Base-by-base conservation (phyloP, 2,797 vertebrate species). In the Borostomias antarcticus region DNA sequence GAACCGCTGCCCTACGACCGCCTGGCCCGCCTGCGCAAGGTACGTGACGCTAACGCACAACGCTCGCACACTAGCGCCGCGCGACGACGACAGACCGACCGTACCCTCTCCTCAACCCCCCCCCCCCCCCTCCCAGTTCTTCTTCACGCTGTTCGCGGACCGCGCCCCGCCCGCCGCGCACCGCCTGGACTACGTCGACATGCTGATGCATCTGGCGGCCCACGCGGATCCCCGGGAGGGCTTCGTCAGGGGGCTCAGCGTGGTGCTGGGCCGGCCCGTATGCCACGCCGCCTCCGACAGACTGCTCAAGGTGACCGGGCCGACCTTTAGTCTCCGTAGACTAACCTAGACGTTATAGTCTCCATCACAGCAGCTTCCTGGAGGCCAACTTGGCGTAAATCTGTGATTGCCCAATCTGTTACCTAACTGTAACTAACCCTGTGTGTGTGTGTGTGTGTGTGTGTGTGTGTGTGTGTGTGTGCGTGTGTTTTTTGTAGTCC, bases 131-230 rank as follows among this genome's bases (percentile, higher is more conserved):
- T 76, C 65, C 11, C 62, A 98, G 96, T 94, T 97, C 80, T 95
- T 97, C 85, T 97, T 96, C 77, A 82, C 72, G 72, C 62, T 98
- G 63, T 97, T 98, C 92, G 92, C 83, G 0, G 90, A 94, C 83
- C 78, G 40, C 43, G 80, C 78, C 30, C 60, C 70, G 23, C 70
- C 84, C 0, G 89, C 91, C 1, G n/a, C n/a, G n/a, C 74, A 91
- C 21, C 82, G 60, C 52, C 83, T 98, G 32, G 83, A 95, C 84
- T 98, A 98, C 35, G 74, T 70, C 3, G 83, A 87, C 47, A 96
- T 96, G 95, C 85, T 98, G 48, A 91, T 93, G 74, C 95, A 94
- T 84, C 95, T 98, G 67, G 91, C 94, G 9, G 85, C 89, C 3
- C 92, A 96, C 64, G 88, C 91, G 0, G 84, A 95, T 69, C 66